Evolutionary conservation across 2,113 vertebrate genomes (phyloP).

Genomic region (Pseudorectes ferrugineus): DNA sequence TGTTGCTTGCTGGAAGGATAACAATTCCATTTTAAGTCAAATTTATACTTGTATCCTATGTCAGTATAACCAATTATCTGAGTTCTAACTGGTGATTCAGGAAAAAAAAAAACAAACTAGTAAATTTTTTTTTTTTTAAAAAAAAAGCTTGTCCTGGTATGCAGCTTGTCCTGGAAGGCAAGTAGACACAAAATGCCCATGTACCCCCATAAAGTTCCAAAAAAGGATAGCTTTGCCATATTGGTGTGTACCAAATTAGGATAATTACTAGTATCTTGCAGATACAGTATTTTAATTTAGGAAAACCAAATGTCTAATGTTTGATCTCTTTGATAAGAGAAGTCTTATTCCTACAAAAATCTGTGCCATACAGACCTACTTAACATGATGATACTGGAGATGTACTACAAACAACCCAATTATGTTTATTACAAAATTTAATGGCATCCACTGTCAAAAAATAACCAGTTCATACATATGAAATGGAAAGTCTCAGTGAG

Average conservation of each 20-base stretch:
- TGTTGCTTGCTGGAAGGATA: background rate
- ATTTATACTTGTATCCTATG: background rate
- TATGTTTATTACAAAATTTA: background rate
- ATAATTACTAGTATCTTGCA: background rate
- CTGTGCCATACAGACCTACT: background rate
- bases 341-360: background rate
- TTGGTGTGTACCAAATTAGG: background rate
- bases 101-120: background rate
- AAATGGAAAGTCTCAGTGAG: background rate
- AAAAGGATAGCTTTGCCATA: background rate
- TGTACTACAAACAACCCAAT: background rate
- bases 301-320: background rate
- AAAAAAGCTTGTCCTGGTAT: background rate
- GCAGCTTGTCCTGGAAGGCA: background rate
- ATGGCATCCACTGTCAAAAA: background rate
- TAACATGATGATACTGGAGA: background rate
- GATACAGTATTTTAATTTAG: background rate
- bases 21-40: background rate
- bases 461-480: background rate
- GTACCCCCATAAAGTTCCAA: background rate
- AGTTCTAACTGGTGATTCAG: background rate
- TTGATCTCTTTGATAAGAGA: background rate
- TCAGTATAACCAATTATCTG: background rate
- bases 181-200: background rate
- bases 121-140: background rate